phyloP scores from a whole-genome alignment of 2,113 vertebrate genomes.

The Malurus elegans region DNA sequence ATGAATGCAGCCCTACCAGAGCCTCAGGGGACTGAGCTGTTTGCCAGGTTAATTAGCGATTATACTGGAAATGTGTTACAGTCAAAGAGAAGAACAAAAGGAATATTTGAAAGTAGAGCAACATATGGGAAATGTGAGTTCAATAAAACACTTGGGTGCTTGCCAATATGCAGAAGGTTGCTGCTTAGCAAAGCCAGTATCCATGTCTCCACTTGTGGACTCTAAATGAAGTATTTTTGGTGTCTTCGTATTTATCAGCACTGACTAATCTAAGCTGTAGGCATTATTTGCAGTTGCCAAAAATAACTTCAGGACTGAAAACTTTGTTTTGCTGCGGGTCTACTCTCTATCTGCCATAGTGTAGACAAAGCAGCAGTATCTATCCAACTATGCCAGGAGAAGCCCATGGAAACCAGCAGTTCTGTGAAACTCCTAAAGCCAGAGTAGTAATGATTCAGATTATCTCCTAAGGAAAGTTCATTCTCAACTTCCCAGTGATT shows the following conservation, averaged over 20 bases:
- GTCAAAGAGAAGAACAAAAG: slow-evolving; percentile 30
- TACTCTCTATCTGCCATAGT: neutral
- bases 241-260: neutral
- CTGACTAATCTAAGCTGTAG: slow-evolving; percentile 15
- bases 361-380: neutral
- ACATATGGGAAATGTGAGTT: slow-evolving; percentile 40
- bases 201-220: slow-evolving; percentile 37
- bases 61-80: neutral
- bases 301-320: neutral
- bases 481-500: neutral
- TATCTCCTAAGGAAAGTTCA: neutral
- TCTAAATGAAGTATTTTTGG: slow-evolving; percentile 56
- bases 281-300: neutral
- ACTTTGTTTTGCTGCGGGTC: neutral
- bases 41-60: slow-evolving; percentile 30
- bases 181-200: slow-evolving; percentile 52
- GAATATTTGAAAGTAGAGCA: neutral
- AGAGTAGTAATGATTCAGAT: neutral
- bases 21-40: neutral
- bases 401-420: slow-evolving; percentile 11
- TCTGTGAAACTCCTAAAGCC: neutral
- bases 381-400: neutral
- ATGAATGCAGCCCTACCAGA: neutral
- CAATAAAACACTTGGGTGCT: slow-evolving; percentile 19
- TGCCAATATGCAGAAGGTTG: neutral